These are phyloP conservation scores for Taeniopygia guttata DNA, from an alignment of 2,797 vertebrate species.

Conservation along the genomic window DNA sequence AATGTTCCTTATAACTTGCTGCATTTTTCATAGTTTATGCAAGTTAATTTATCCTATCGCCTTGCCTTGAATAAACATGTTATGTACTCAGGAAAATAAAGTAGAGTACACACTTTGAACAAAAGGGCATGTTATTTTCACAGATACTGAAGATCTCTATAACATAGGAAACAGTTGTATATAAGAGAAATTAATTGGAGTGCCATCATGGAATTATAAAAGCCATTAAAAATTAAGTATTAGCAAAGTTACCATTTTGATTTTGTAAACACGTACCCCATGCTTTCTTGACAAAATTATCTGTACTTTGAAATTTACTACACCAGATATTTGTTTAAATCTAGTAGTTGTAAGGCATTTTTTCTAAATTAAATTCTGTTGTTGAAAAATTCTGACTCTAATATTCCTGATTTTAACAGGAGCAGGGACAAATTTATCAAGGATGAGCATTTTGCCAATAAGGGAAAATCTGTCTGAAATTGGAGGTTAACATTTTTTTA, in stretches of 20 bases:
- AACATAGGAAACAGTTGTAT: background rate
- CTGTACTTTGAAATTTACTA: background rate
- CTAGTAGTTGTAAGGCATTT: background rate
- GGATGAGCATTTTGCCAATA: background rate
- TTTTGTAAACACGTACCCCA: background rate
- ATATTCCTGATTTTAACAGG: background rate
- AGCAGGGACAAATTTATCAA: background rate
- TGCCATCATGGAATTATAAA: background rate
- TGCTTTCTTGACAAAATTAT: background rate
- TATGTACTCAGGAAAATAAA: background rate
- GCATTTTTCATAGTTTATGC: background rate
- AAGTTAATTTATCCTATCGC: background rate
- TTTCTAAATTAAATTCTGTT: background rate
- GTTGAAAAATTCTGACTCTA: background rate
- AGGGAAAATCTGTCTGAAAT: background rate
- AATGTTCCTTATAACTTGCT: background rate
- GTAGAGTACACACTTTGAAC: background rate
- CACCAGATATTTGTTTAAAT: background rate
- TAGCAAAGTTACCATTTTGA: background rate
- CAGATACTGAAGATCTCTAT: background rate
- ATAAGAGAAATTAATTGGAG: background rate
- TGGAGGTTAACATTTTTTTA: background rate
- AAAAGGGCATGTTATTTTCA: background rate
- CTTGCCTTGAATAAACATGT: background rate
- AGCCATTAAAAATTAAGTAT: background rate